phyloP scores from a whole-genome alignment of 2,888 invertebrate genomes.

The Drymonia ruficornis region DNA sequence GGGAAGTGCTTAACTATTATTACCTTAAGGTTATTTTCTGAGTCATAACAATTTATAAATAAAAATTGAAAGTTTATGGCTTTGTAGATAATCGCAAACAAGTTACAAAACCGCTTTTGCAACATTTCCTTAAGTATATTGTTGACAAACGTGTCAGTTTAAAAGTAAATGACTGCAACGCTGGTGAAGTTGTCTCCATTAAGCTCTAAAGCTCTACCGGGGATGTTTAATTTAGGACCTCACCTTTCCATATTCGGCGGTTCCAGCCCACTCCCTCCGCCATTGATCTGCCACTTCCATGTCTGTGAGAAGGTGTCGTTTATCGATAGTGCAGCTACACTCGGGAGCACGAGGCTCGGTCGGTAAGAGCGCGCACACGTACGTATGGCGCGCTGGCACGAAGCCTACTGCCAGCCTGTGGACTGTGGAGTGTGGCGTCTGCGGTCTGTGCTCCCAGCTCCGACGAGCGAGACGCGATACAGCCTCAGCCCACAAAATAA shows the following conservation, averaged over 20 bases:
- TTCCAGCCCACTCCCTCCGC: slow-evolving; percentile 80
- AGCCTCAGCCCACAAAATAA: slow-evolving; percentile 66
- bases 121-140: background rate
- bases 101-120: background rate
- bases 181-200: background rate
- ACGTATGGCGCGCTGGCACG: slow-evolving; percentile 59
- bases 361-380: slow-evolving; percentile 60
- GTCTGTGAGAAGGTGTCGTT: slow-evolving; percentile 47
- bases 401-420: slow-evolving; percentile 62
- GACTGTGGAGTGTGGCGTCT: slow-evolving; percentile 4
- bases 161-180: background rate
- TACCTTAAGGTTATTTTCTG: background rate
- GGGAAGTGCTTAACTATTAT: background rate
- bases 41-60: background rate
- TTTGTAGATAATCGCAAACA: background rate
- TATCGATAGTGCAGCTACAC: slow-evolving; percentile 79
- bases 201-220: slow-evolving; percentile 3
- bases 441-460: slow-evolving; percentile 28
- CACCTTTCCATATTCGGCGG: slow-evolving; percentile 81
- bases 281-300: slow-evolving; percentile 82
- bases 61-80: background rate
- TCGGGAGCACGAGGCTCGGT: slow-evolving; percentile 62
- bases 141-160: background rate
- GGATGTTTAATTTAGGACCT: slow-evolving; percentile 42
- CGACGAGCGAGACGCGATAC: slow-evolving; percentile 47